Conservation (phyloP, 1,140 invertebrate species). For the Sitobion miscanthi region DNA sequence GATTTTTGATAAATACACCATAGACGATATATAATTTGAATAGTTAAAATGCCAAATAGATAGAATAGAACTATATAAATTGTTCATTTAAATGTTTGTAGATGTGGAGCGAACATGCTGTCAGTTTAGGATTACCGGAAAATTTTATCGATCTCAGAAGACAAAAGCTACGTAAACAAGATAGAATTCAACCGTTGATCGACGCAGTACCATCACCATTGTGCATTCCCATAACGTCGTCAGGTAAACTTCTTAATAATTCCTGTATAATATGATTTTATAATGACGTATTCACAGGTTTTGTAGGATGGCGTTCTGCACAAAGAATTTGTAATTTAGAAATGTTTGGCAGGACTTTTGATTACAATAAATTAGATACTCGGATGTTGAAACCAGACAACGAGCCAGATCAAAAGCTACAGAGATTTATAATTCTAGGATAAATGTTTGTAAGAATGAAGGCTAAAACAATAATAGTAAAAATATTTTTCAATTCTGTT, state of each 20-base stretch:
- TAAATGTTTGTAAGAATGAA: not conserved
- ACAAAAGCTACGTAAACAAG: conserved; percentile 53
- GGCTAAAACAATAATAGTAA: not conserved
- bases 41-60: not conserved
- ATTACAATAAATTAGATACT: conserved; percentile 61
- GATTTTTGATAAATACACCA: too few species aligned
- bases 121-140: conserved; percentile 48
- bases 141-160: conserved; percentile 56
- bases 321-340: conserved; percentile 62
- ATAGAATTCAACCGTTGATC: conserved; percentile 45
- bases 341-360: conserved; percentile 62
- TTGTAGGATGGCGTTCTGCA: conserved; percentile 64
- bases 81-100: not conserved
- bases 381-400: conserved; percentile 47
- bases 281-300: conserved; percentile 59
- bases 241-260: not conserved
- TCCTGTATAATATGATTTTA: not conserved
- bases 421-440: conserved; percentile 57
- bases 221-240: conserved; percentile 56
- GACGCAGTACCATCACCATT: conserved; percentile 43
- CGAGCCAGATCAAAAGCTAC: conserved; percentile 52
- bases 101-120: conserved; percentile 56
- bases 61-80: not conserved
- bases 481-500: not conserved
- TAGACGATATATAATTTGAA: not conserved